phyloP scores from a whole-genome alignment of 1,140 invertebrate species.

The Scaptomyza graminum region DNA sequence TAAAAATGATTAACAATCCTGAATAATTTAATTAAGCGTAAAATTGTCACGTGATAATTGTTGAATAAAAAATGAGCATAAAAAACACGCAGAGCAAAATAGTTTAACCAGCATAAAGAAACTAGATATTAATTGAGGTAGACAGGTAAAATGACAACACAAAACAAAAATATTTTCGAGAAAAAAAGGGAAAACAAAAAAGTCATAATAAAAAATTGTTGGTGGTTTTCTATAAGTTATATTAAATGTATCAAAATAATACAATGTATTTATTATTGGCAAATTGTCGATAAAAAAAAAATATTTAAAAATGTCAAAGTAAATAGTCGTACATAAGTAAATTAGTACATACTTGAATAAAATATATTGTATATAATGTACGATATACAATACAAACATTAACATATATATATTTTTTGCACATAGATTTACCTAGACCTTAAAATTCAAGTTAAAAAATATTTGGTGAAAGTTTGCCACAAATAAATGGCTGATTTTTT shows the following conservation, averaged over 20 bases:
- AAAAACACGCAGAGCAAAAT: slow-evolving; percentile 27
- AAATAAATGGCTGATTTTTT: slow-evolving; percentile 38
- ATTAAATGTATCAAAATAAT: slow-evolving; percentile 39
- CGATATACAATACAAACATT: slow-evolving; percentile 69
- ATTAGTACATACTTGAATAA: slow-evolving; percentile 48
- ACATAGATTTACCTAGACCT: slow-evolving; percentile 77
- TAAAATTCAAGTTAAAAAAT: slow-evolving; percentile 43
- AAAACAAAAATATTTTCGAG: slow-evolving; percentile 14
- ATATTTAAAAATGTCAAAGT: no score
- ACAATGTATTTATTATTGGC: slow-evolving; percentile 70
- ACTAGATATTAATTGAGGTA: slow-evolving; percentile 76
- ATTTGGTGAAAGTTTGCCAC: slow-evolving; percentile 22
- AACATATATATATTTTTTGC: slow-evolving; percentile 75
- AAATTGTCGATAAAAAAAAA: slow-evolving; percentile 64
- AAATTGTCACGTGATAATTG: slow-evolving; percentile 83
- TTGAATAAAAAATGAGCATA: slow-evolving; percentile 44
- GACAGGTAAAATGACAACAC: slow-evolving; percentile 55
- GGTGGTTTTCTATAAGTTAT: slow-evolving; percentile 78
- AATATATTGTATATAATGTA: slow-evolving; percentile 75
- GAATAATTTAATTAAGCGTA: slow-evolving; percentile 74
- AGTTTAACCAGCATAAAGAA: slow-evolving; percentile 62
- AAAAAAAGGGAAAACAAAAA: slow-evolving; percentile 34
- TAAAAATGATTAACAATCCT: slow-evolving; percentile 63
- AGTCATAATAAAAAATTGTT: slow-evolving; percentile 65
- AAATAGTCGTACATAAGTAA: slow-evolving; percentile 42